Conservation (phyloP, 1,140 invertebrate species). For the Monomorium pharaonis region DNA sequence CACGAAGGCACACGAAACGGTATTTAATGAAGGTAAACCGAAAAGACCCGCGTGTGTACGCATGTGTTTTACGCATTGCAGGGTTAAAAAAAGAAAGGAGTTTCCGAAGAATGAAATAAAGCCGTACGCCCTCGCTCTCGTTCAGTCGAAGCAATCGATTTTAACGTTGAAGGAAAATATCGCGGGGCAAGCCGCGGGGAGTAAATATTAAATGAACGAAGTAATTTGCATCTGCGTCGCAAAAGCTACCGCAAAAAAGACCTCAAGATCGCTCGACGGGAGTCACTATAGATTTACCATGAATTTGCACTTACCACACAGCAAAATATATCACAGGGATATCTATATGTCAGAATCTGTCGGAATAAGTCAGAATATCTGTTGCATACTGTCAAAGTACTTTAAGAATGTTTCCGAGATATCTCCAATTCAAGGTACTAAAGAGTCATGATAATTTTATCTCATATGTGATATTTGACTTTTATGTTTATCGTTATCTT, state of each 20-base stretch:
- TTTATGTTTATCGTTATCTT: too few species aligned
- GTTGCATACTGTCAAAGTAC: too few species aligned
- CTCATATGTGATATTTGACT: too few species aligned
- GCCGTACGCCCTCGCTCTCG: conserved; percentile 9
- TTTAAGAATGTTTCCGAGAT: too few species aligned
- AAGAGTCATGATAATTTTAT: too few species aligned
- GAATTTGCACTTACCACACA: not conserved
- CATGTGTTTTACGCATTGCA: not conserved
- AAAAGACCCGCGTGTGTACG: not conserved
- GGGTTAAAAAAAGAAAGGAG: conserved; percentile 14
- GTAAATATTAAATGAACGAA: not conserved
- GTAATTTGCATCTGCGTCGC: not conserved
- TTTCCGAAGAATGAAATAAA: conserved; percentile 7
- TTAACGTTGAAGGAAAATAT: not conserved
- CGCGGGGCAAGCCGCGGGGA: not conserved
- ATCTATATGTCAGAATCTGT: too few species aligned
- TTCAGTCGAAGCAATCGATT: not conserved
- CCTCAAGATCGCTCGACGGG: not conserved
- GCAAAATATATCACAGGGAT: too few species aligned
- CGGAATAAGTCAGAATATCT: too few species aligned
- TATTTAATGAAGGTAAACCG: too few species aligned
- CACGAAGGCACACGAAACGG: not conserved
- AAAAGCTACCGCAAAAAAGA: not conserved
- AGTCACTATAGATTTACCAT: not conserved
- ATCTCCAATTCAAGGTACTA: too few species aligned